Evolutionary conservation across 1,140 invertebrate species (phyloP).

Genomic region (Lepidurus packardi): DNA sequence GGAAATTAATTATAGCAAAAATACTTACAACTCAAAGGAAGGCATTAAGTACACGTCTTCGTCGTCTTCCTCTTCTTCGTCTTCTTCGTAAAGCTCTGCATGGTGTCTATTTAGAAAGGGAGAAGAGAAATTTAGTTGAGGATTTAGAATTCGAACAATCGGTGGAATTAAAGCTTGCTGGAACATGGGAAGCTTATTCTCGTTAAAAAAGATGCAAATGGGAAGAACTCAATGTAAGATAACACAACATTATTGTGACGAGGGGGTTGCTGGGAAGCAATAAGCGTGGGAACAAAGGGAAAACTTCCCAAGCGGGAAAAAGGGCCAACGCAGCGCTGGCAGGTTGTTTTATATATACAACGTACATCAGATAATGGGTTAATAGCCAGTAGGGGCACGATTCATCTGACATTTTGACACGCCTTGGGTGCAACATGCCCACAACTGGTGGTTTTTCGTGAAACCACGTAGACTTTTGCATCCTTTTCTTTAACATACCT

Average conservation of each 20-base stretch:
- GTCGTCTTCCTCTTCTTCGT: neutral
- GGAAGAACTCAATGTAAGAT: neutral
- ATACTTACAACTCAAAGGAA: neutral
- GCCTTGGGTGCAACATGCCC: conserved; percentile 4
- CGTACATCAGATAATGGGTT: conserved; percentile 11
- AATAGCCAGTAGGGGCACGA: conserved; percentile 21
- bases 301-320: neutral
- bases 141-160: neutral
- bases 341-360: neutral
- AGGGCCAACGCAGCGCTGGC: neutral
- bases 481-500: neutral
- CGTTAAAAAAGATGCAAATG: neutral
- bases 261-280: neutral
- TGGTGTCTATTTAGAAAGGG: neutral
- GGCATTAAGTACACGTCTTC: neutral
- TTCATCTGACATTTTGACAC: conserved; percentile 22
- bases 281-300: neutral
- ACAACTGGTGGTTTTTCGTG: conserved; percentile 5
- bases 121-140: neutral
- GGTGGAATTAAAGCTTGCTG: too few relatives aligned
- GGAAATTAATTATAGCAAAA: neutral
- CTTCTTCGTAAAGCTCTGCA: conserved; percentile 4
- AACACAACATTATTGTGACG: neutral
- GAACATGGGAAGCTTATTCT: too few relatives aligned
- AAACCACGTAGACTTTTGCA: neutral